Base-by-base conservation (phyloP, 2,888 invertebrate species). In the Trichacis sp. region DNA sequence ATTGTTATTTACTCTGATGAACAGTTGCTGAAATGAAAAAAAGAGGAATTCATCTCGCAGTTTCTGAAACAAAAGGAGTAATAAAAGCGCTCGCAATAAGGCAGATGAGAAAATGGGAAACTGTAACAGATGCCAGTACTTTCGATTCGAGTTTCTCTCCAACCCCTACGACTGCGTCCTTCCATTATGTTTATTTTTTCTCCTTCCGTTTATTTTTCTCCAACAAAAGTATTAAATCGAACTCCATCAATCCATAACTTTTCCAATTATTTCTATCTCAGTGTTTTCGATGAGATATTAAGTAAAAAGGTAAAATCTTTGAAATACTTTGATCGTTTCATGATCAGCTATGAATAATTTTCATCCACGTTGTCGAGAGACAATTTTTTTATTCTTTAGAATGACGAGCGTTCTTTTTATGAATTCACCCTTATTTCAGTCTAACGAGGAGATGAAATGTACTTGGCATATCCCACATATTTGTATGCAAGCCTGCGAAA, bases 101-200 rank as follows among this genome's bases (percentile, higher is more conserved):
- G 75, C 75, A 78, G 76, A 78, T 79, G 78, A 79, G 79, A 79
- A 79, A 80, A 71, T 70, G 71, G 73, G 74, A 77, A 75, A 79
- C 73, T 75, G 76, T 75, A 76, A 73, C 79, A 80, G 79, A 80
- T 80, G 80, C 76, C 71, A 68, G 72, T 74, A 75, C 72, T 78
- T 73, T 71, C 66, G 55, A 71, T 69, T 57, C 61, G 71, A 69
- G 70, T 67, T 72, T 69, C 64, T 59, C 67, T 76, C 74, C 73
- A 75, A 73, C 74, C 74, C 71, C 72, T 72, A 73, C 68, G 68
- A 71, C 63, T 71, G 69, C 67, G 72, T 68, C 68, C 73, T 70
- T 63, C 53, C 57, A 63, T 17, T 56, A 47, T 60, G 63, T 63
- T 63, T 60, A 64, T 63, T 62, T 60, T 60, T 54, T 62, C 43